Conservation (phyloP, 2,113 vertebrate species). For the Gallinago paraguaiae region DNA sequence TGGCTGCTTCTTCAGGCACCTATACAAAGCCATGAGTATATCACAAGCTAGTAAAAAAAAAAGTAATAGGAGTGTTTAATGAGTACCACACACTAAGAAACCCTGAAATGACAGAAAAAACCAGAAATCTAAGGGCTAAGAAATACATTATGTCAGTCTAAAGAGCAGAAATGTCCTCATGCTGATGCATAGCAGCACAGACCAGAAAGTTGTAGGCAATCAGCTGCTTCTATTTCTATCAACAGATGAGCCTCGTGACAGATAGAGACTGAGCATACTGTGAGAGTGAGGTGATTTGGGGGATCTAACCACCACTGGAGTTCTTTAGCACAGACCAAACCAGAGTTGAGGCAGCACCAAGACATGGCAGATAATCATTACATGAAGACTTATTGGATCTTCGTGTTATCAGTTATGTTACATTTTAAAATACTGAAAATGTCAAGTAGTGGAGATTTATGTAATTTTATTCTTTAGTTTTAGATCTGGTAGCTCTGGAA, state of each 20-base stretch:
- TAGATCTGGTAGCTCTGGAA: background rate
- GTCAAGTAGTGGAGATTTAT: background rate
- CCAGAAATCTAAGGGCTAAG: background rate
- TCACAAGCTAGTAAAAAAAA: background rate
- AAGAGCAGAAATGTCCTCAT: background rate
- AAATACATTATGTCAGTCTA: background rate
- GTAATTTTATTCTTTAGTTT: background rate
- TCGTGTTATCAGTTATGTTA: background rate
- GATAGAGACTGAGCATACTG: background rate
- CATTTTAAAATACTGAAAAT: slow-evolving; percentile 6
- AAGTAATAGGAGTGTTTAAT: background rate
- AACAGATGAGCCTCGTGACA: background rate
- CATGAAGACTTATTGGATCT: background rate
- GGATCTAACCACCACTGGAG: background rate
- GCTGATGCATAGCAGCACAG: background rate
- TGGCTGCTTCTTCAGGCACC: background rate
- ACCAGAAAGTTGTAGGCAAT: background rate
- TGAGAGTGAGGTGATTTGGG: background rate
- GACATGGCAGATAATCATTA: background rate
- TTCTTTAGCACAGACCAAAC: background rate
- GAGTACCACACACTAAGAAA: background rate
- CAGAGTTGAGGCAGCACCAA: background rate
- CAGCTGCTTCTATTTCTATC: background rate
- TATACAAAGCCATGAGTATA: background rate
- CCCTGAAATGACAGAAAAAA: background rate